These are phyloP conservation scores for Penaeus monodon DNA, from an alignment of 2,888 invertebrate genomes.

Conservation along the genomic window DNA sequence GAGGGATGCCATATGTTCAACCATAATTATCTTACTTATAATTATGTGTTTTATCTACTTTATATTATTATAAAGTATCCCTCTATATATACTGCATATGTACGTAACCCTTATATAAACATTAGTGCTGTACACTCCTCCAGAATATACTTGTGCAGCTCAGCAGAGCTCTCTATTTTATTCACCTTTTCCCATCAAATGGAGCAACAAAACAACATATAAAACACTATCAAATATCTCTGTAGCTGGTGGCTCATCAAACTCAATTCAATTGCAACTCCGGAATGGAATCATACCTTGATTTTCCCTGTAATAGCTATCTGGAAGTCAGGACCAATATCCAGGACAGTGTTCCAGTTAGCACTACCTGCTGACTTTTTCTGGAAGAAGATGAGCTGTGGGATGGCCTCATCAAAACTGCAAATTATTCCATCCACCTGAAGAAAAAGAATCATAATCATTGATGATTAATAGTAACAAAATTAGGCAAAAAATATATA, in stretches of 20 bases:
- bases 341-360: slow-evolving; percentile 78
- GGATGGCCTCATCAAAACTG: slow-evolving; percentile 76
- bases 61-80: no score
- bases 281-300: slow-evolving; percentile 68
- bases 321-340: slow-evolving; percentile 73
- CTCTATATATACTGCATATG: no score
- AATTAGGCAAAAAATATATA: no score
- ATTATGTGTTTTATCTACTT: no score
- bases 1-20: no score
- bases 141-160: no score
- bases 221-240: background rate
- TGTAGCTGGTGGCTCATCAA: background rate
- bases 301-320: slow-evolving; percentile 77
- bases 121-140: no score
- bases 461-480: slow-evolving; percentile 30
- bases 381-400: slow-evolving; percentile 75
- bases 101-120: no score
- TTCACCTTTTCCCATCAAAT: no score
- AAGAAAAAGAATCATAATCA: slow-evolving; percentile 66
- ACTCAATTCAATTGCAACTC: background rate
- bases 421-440: slow-evolving; percentile 69
- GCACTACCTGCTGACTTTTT: slow-evolving; percentile 73
- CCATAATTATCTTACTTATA: no score
- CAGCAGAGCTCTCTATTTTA: no score
- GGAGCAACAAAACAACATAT: no score